Base-by-base conservation (phyloP, 2,888 invertebrate genomes). In the Pinctada fucata region DNA sequence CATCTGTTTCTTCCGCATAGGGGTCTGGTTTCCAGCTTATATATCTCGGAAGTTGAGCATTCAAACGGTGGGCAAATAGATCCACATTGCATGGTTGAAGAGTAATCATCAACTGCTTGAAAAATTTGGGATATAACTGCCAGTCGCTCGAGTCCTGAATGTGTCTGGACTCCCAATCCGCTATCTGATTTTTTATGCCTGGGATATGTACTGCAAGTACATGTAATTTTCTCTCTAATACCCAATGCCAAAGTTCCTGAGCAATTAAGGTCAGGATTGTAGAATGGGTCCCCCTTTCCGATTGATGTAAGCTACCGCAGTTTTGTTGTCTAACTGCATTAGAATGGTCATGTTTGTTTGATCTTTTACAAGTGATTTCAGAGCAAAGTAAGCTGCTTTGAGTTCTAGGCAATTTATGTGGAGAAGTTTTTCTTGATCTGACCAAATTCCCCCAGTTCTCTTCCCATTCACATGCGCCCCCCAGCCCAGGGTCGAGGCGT, bases 271-370 rank as follows among this genome's bases (percentile, higher is more conserved):
- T 47, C 48, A 66, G 47, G 31, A 48, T 48, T 58, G 49, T 47
- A 6, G 73, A 78, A 47, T 47, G 10, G 6, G 69, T 70, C 75
- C 70, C 3, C 68, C 78, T 69, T 68, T 69, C 13, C 69, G 16
- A 51, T 75, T 78, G 16, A 75, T 75, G 63, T 75, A 75, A 50
- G 75, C 51, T 31, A 75, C 52, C 16, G 75, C 67, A 47, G 75
- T 64, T 66, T 3, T 74, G 67, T 69, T 78, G 72, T 78, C 68
- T 0, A 58, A 47, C 10, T 67, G 72, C 16, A 73, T 50, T 3
- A 63, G 49, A 65, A 77, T n/a, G n/a, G n/a, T n/a, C 63, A 45
- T 8, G 50, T 73, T 67, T 5, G n/a, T 16, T 51, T 58, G n/a
- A 5, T 67, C 31, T 48, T 45, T 52, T n/a, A 49, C 51, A 45